phyloP scores from a whole-genome alignment of 1,140 invertebrate species.

The Drosophila lacteicornis region DNA sequence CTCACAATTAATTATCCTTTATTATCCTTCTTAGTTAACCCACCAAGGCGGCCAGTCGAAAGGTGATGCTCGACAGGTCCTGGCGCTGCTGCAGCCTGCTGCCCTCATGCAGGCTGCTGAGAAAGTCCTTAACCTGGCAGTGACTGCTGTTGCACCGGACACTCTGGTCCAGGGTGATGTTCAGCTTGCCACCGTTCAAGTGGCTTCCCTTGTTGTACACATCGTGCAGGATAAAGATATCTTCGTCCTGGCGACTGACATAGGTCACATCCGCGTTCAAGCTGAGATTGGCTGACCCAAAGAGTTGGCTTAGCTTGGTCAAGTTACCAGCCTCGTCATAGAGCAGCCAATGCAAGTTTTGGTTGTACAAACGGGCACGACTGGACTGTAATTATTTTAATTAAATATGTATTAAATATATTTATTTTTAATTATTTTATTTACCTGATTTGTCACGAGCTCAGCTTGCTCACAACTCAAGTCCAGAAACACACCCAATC shows the following conservation, averaged over 20 bases:
- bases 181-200: conserved; percentile 68
- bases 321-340: conserved; percentile 61
- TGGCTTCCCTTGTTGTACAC: conserved; percentile 78
- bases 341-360: conserved; percentile 68
- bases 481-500: conserved; percentile 68
- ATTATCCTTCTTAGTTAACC: not conserved
- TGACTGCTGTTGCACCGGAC: conserved; percentile 48
- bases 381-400: conserved; percentile 43
- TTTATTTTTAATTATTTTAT: not conserved
- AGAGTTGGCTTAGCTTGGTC: conserved; percentile 30
- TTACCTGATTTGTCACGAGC: conserved; percentile 59
- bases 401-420: not conserved
- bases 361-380: conserved; percentile 48
- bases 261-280: conserved; percentile 71
- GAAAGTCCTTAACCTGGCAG: conserved; percentile 51
- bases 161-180: conserved; percentile 73
- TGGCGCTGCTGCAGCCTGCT: conserved; percentile 59
- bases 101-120: conserved; percentile 59
- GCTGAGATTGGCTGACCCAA: conserved; percentile 62
- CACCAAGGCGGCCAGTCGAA: conserved; percentile 70
- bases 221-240: conserved; percentile 61
- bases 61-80: conserved; percentile 61
- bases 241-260: conserved; percentile 6
- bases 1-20: not conserved
- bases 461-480: conserved; percentile 50